Evolutionary conservation across 2,113 vertebrate genomes (phyloP).

Genomic region (Gnathonemus longibarbis): DNA sequence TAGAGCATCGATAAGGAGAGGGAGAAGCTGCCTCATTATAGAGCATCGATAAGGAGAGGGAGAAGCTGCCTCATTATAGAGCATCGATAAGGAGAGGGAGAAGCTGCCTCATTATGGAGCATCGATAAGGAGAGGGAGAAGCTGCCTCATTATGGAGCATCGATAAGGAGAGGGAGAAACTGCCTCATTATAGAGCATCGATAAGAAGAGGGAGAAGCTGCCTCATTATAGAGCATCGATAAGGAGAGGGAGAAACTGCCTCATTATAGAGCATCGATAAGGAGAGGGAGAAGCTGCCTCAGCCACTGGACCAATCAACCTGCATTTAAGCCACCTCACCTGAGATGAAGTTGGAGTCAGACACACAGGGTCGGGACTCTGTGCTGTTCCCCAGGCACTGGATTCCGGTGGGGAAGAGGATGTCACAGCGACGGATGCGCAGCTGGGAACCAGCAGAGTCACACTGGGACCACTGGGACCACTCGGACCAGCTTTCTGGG

Average conservation of each 20-base stretch:
- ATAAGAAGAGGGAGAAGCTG: too few relatives aligned
- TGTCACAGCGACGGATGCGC: constrained; percentile 74
- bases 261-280: background rate
- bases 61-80: background rate
- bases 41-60: background rate
- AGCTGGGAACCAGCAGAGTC: constrained; percentile 69
- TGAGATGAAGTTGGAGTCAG: constrained; percentile 85
- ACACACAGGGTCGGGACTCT: constrained; percentile 69
- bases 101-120: background rate
- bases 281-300: background rate
- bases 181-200: background rate
- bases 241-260: background rate
- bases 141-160: too few relatives aligned
- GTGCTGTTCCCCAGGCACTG: constrained; percentile 86
- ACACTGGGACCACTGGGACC: constrained; percentile 75
- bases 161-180: too few relatives aligned
- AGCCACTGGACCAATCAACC: background rate
- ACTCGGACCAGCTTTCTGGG: constrained; percentile 91
- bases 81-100: background rate
- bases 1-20: background rate
- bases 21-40: background rate
- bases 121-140: background rate
- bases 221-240: background rate
- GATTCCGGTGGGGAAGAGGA: constrained; percentile 80
- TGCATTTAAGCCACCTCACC: constrained; percentile 53